Conservation (phyloP, 2,888 invertebrate genomes). For the Drosophila emarginata region DNA sequence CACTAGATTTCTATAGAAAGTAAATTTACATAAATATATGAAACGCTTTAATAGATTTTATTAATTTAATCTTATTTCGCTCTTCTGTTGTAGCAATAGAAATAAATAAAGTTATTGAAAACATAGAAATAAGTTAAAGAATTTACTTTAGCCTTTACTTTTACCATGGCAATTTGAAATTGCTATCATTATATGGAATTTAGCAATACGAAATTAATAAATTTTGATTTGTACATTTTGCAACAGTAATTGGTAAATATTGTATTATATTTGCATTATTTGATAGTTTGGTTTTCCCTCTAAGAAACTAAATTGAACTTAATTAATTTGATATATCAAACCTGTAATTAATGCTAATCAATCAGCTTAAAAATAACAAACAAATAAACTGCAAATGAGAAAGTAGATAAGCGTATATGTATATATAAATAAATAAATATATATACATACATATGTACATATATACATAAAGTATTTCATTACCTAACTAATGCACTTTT, state of each 20-base stretch:
- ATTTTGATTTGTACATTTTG: neutral
- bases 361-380: conserved; percentile 12
- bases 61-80: too few relatives aligned
- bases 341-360: conserved; percentile 12
- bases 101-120: neutral
- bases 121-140: neutral
- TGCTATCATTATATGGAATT: too few relatives aligned
- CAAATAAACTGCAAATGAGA: conserved; percentile 1
- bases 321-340: conserved; percentile 9
- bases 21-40: too few relatives aligned
- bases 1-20: too few relatives aligned
- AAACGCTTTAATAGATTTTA: too few relatives aligned
- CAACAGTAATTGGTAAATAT: neutral
- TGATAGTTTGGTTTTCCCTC: neutral
- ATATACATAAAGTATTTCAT: conserved; percentile 21
- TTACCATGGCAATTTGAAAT: too few relatives aligned
- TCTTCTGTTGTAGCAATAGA: neutral
- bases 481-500: conserved; percentile 65
- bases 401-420: neutral
- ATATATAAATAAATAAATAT: neutral
- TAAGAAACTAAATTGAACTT: neutral
- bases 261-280: neutral
- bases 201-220: too few relatives aligned
- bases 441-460: neutral
- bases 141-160: too few relatives aligned